Conservation (phyloP, 2,888 invertebrate species). For the Calliscelio sp. region DNA sequence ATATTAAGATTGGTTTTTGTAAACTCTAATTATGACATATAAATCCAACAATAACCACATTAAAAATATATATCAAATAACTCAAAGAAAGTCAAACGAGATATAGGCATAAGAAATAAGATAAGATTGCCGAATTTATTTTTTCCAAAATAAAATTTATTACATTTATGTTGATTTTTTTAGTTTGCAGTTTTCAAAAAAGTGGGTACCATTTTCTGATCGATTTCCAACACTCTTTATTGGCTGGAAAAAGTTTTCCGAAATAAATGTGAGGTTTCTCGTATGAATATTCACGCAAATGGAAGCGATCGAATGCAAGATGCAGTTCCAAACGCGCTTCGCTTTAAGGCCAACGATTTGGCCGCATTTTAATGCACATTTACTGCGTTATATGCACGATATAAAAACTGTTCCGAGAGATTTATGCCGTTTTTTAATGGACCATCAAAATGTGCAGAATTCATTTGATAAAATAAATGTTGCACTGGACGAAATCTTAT, state of each 20-base stretch:
- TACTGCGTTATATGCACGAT: not conserved
- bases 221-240: not conserved
- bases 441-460: not conserved
- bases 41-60: too few species aligned
- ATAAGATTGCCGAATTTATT: too few species aligned
- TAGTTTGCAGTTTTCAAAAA: too few species aligned
- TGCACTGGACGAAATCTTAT: too few species aligned
- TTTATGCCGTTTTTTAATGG: not conserved
- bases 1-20: too few species aligned
- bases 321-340: not conserved
- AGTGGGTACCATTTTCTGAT: not conserved
- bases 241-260: not conserved
- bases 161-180: not conserved
- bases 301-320: conserved; percentile 21
- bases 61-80: too few species aligned
- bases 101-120: too few species aligned
- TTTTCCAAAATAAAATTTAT: not conserved
- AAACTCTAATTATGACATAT: too few species aligned
- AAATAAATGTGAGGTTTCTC: not conserved
- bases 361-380: not conserved
- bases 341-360: not conserved
- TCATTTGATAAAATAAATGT: too few species aligned
- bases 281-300: conserved; percentile 27
- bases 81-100: too few species aligned
- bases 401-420: not conserved